A percentile compares a stretch with the other conserved stretches of the same genome.
phyloP scores from a whole-genome alignment of 2,888 invertebrate species.

The Tipula helvola region DNA sequence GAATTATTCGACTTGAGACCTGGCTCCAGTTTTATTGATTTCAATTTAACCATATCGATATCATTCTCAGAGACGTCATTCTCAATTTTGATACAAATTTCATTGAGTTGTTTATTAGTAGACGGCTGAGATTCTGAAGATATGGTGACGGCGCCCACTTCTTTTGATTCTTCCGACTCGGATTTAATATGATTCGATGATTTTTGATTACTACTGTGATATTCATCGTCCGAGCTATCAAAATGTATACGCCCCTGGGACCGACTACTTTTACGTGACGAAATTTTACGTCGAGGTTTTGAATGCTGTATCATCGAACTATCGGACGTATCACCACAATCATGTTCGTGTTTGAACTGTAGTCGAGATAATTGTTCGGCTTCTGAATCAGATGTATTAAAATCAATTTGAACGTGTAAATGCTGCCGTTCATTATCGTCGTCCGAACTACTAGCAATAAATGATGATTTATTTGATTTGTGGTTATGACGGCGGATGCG shows the following conservation, averaged over 20 bases:
- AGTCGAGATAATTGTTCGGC: slow-evolving; percentile 36
- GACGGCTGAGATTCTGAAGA: slow-evolving; percentile 22
- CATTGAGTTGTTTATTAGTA: slow-evolving; percentile 24
- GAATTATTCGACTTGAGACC: not conserved
- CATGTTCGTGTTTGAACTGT: slow-evolving; percentile 40
- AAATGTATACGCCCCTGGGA: slow-evolving; percentile 54
- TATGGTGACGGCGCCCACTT: not conserved
- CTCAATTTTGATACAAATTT: not conserved
- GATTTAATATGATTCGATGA: not conserved
- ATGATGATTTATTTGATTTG: slow-evolving; percentile 19
- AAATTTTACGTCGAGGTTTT: slow-evolving; percentile 40
- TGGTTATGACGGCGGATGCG: slow-evolving; percentile 26
- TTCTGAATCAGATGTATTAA: slow-evolving; percentile 41
- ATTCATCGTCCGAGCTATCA: slow-evolving; percentile 63
- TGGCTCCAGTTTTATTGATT: not conserved
- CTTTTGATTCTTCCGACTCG: not conserved
- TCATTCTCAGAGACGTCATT: not conserved
- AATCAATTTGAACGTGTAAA: slow-evolving; percentile 25
- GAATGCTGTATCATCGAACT: slow-evolving; percentile 23
- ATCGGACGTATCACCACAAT: slow-evolving; percentile 34
- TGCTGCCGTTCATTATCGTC: slow-evolving; percentile 33
- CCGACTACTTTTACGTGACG: slow-evolving; percentile 52
- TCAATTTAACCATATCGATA: not conserved
- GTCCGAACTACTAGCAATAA: slow-evolving; percentile 41
- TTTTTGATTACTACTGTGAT: not conserved